Conservation (phyloP, 2,797 vertebrate species). For the Basileuterus tristriatus region DNA sequence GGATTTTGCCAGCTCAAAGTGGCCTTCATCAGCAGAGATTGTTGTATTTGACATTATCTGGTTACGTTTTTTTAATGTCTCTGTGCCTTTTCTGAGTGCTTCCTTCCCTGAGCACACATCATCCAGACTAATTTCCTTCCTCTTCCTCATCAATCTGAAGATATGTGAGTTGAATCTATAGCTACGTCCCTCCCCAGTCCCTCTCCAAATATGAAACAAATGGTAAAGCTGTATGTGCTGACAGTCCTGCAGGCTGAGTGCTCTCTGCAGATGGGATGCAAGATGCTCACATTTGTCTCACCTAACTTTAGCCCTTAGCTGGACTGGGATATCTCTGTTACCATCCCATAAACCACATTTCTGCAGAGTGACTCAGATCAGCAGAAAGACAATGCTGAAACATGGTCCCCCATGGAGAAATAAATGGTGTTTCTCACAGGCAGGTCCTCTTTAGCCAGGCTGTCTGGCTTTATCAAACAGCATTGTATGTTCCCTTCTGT, state of each 20-base stretch:
- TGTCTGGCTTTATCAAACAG: neutral
- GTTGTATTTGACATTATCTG: constrained; percentile 53
- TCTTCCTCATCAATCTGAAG: constrained; percentile 41
- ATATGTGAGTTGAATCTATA: constrained; percentile 4
- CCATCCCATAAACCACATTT: neutral
- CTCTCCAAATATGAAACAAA: constrained; percentile 42
- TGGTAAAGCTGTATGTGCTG: neutral
- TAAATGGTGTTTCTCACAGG: neutral
- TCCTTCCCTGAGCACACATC: constrained; percentile 58
- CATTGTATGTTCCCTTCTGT: neutral
- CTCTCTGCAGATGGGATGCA: neutral
- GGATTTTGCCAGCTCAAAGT: constrained; percentile 46
- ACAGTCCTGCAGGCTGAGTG: neutral
- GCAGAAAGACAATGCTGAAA: neutral
- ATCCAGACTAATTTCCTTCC: constrained; percentile 47
- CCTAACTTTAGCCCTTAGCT: neutral
- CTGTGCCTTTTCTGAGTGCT: neutral
- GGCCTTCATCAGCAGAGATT: constrained; percentile 65
- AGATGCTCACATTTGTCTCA: neutral
- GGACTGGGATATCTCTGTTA: neutral
- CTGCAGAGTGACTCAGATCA: neutral
- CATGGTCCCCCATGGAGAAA: neutral
- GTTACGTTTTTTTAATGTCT: constrained; percentile 52
- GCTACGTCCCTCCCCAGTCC: neutral
- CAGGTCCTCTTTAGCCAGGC: neutral